These are phyloP conservation scores for Liparis tanakae DNA, from an alignment of 2,797 vertebrate genomes.

Conservation along the genomic window DNA sequence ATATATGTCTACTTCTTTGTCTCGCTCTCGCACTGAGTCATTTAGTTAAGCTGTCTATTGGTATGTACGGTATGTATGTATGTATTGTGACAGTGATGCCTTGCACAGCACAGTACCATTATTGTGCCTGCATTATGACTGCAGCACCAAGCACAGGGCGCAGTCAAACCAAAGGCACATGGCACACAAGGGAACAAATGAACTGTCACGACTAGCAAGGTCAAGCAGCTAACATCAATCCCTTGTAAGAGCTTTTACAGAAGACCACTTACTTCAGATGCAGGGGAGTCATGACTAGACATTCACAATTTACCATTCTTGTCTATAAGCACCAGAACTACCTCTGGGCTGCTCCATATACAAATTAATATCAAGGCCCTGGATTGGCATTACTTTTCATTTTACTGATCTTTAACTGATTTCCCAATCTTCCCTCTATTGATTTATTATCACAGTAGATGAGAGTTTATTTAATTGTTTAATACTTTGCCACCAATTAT, in stretches of 20 bases:
- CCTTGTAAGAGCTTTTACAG: slow-evolving; percentile 30
- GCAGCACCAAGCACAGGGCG: neutral
- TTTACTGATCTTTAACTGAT: neutral
- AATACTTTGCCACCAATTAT: neutral
- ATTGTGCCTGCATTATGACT: neutral
- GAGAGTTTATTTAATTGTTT: neutral
- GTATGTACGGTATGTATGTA: slow-evolving; percentile 15
- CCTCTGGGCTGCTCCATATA: neutral
- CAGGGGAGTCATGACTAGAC: slow-evolving; percentile 2
- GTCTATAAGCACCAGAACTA: neutral
- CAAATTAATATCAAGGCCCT: neutral
- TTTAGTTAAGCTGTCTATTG: slow-evolving; percentile 33
- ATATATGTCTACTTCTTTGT: slow-evolving; percentile 27
- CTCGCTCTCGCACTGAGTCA: slow-evolving; percentile 22
- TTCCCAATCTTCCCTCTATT: neutral
- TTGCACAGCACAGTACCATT: neutral
- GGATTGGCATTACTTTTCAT: neutral
- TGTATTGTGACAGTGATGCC: slow-evolving; percentile 33
- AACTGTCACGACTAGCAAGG: slow-evolving; percentile 23
- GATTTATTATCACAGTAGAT: neutral
- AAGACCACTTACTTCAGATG: slow-evolving; percentile 4
- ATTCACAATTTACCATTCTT: slow-evolving; percentile 2
- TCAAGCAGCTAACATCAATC: slow-evolving; percentile 29
- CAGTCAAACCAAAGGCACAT: slow-evolving; percentile 2
- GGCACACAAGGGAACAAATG: slow-evolving; percentile 1